Evolutionary conservation across 2,113 vertebrate genomes (phyloP).

Genomic region (Varanus komodoensis): DNA sequence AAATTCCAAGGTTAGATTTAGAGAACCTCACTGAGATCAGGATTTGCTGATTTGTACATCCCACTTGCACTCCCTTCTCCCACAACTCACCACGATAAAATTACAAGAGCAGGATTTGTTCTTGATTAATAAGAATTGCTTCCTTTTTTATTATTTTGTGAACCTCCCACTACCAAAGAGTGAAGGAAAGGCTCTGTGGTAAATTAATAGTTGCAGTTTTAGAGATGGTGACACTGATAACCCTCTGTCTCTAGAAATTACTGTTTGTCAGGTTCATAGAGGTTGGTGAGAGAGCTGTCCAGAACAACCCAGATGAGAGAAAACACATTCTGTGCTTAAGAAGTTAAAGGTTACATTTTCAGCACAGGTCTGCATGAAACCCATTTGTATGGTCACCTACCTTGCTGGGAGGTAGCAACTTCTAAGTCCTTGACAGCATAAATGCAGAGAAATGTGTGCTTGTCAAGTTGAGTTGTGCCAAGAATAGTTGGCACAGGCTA

Average conservation of each 20-base stretch:
- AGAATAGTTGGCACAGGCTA: background rate
- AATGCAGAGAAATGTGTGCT: constrained; percentile 10
- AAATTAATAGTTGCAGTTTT: background rate
- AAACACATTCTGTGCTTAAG: background rate
- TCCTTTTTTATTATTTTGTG: background rate
- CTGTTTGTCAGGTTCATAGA: background rate
- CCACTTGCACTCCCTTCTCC: background rate
- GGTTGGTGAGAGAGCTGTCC: background rate
- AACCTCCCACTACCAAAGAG: background rate
- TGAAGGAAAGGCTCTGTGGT: background rate
- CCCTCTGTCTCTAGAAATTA: background rate
- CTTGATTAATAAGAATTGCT: background rate
- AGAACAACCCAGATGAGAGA: background rate
- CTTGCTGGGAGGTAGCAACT: background rate
- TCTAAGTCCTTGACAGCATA: background rate
- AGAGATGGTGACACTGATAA: background rate
- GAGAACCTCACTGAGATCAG: too few relatives aligned
- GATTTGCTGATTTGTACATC: too few relatives aligned
- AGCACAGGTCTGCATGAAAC: background rate
- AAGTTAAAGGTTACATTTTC: background rate
- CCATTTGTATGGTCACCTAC: background rate
- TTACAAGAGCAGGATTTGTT: background rate
- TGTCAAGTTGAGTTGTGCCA: constrained; percentile 1
- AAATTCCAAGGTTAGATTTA: too few relatives aligned
- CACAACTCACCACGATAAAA: background rate